Conservation (phyloP, 92 coral and sea anemone species). For the Epizoanthus ramosus region DNA sequence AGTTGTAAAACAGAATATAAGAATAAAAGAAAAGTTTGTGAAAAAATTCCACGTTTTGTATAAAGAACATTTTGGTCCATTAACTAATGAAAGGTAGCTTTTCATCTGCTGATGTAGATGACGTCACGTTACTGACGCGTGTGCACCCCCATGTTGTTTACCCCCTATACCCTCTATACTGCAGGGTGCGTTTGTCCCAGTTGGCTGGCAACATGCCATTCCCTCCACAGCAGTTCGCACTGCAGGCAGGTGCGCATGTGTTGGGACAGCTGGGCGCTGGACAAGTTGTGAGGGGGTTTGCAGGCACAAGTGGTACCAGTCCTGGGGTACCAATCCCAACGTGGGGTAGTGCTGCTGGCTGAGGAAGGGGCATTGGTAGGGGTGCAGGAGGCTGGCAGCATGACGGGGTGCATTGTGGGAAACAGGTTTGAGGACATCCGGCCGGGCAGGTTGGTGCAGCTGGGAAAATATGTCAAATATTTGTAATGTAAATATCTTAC, state of each 20-base stretch:
- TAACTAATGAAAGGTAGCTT: neutral
- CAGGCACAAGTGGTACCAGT: slow-evolving; percentile 13
- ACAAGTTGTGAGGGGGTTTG: slow-evolving; percentile 49
- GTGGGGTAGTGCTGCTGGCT: slow-evolving; percentile 35
- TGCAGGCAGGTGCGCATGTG: slow-evolving; percentile 90
- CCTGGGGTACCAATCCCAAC: slow-evolving; percentile 33
- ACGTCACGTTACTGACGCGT: neutral
- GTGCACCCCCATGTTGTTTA: no score
- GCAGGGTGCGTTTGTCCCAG: slow-evolving; percentile 75
- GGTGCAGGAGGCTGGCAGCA: slow-evolving; percentile 58
- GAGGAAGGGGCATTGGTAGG: slow-evolving; percentile 53
- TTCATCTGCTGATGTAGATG: neutral
- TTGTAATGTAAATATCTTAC: neutral
- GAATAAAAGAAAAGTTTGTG: neutral
- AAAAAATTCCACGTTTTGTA: neutral
- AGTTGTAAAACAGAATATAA: neutral
- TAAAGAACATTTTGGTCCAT: neutral
- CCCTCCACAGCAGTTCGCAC: slow-evolving; percentile 72
- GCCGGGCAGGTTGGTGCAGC: slow-evolving; percentile 55
- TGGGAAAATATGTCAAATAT: neutral
- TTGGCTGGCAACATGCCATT: slow-evolving; percentile 54
- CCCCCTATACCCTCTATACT: neutral
- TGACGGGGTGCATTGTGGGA: slow-evolving; percentile 67
- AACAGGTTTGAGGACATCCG: slow-evolving; percentile 71
- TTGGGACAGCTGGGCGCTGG: slow-evolving; percentile 78